Conservation (phyloP, 92 coral and sea anemone species). For the Epizoanthus rinbou region DNA sequence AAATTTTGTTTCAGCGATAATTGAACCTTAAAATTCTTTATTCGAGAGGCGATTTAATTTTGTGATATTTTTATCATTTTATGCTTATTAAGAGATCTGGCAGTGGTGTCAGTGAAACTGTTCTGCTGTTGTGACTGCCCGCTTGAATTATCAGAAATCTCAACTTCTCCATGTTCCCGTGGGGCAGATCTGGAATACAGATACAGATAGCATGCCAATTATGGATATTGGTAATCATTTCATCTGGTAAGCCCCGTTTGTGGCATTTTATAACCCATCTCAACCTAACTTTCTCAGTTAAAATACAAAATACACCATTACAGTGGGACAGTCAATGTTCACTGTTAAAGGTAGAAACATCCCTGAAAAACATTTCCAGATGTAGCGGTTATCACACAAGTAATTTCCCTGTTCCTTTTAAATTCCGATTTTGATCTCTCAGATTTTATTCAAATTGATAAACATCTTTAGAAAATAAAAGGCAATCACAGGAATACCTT, state of each 20-base stretch:
- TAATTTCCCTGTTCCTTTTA: constrained; percentile 9
- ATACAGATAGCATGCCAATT: background rate
- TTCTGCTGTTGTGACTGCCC: background rate
- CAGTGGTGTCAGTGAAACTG: background rate
- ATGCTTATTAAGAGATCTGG: background rate
- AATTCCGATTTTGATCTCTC: constrained; percentile 24
- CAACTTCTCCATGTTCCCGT: background rate
- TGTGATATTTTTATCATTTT: background rate
- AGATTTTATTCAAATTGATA: constrained; percentile 24
- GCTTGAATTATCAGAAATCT: constrained; percentile 25
- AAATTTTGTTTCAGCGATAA: constrained; percentile 7
- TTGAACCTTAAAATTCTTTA: constrained; percentile 26
- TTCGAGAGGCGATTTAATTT: constrained; percentile 6
- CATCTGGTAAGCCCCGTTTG: constrained; percentile 8
- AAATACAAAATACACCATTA: background rate
- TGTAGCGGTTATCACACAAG: background rate
- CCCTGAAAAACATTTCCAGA: background rate
- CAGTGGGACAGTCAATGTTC: background rate
- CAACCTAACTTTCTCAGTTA: background rate
- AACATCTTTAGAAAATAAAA: background rate
- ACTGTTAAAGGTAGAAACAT: background rate
- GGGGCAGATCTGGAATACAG: background rate
- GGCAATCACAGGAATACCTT: background rate
- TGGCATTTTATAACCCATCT: background rate
- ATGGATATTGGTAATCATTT: background rate